These are phyloP conservation scores for Pardalotus punctatus DNA, from an alignment of 2,113 vertebrate genomes.

Conservation along the genomic window DNA sequence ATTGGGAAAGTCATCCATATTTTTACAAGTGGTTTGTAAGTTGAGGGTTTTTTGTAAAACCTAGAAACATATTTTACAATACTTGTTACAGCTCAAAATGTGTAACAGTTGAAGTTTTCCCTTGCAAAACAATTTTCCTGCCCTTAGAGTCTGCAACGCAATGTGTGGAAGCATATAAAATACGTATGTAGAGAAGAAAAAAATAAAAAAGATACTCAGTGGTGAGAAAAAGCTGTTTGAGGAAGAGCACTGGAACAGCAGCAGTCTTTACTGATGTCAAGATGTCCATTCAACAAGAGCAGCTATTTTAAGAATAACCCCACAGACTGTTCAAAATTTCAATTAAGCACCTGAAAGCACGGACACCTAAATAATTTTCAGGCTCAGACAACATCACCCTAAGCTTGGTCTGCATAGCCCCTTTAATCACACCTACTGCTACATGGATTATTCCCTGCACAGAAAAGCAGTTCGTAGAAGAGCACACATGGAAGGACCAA, in stretches of 20 bases:
- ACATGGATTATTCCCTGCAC: neutral
- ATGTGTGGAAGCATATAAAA: neutral
- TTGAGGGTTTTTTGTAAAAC: neutral
- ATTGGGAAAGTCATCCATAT: neutral
- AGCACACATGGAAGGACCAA: neutral
- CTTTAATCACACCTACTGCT: neutral
- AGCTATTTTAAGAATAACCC: neutral
- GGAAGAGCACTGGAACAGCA: neutral
- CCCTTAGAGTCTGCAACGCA: neutral
- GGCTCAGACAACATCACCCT: neutral
- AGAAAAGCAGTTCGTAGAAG: neutral
- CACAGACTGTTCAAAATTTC: neutral
- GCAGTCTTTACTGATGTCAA: neutral
- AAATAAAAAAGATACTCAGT: neutral
- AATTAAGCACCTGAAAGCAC: neutral
- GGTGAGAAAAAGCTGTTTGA: neutral
- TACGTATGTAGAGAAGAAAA: neutral
- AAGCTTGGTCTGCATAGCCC: neutral
- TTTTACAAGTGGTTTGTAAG: neutral
- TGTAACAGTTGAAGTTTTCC: neutral
- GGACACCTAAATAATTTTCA: neutral
- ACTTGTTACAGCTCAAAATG: neutral
- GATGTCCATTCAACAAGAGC: neutral
- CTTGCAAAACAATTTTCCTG: neutral
- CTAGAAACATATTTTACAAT: neutral